These are phyloP conservation scores for Prosopocoilus inquinatus DNA, from an alignment of 2,888 invertebrate genomes.

Conservation along the genomic window DNA sequence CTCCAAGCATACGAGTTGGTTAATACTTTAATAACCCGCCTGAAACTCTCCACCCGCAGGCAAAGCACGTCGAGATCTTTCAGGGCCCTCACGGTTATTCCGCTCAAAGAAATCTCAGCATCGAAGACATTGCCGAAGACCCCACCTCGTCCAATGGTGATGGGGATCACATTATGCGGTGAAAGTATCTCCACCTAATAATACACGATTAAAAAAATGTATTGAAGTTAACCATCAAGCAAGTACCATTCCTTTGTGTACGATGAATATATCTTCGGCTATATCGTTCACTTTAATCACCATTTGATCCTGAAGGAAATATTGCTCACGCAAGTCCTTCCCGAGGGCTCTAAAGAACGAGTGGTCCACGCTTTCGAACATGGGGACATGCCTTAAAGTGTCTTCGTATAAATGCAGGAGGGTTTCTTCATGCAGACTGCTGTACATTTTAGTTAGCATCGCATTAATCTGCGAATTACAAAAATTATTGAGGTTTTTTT, in stretches of 20 bases:
- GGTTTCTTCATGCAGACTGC: slow-evolving; percentile 56
- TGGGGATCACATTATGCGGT: slow-evolving; percentile 55
- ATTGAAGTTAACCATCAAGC: background rate
- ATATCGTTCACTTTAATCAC: slow-evolving; percentile 54
- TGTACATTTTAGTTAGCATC: slow-evolving; percentile 43
- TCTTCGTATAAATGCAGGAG: slow-evolving; percentile 56
- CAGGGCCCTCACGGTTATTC: slow-evolving; percentile 53
- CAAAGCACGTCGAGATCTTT: slow-evolving; percentile 54
- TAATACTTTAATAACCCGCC: slow-evolving; percentile 49
- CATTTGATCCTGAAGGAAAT: slow-evolving; percentile 54
- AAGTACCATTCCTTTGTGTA: slow-evolving; percentile 55
- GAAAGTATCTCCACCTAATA: slow-evolving; percentile 52
- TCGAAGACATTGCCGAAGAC: slow-evolving; percentile 57
- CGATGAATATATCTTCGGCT: slow-evolving; percentile 53
- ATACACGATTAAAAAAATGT: slow-evolving; percentile 2
- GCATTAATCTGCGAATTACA: slow-evolving; percentile 9
- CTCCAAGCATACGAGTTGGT: background rate
- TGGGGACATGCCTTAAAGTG: slow-evolving; percentile 55
- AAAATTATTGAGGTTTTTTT: background rate
- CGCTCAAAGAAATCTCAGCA: slow-evolving; percentile 48
- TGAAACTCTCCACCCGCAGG: slow-evolving; percentile 53
- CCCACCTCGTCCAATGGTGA: slow-evolving; percentile 56
- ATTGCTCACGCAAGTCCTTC: slow-evolving; percentile 55
- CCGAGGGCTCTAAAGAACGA: slow-evolving; percentile 57
- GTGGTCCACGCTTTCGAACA: slow-evolving; percentile 55